Evolutionary conservation across 1,140 invertebrate genomes (phyloP).

Genomic region (Atopsyche davidsoni): DNA sequence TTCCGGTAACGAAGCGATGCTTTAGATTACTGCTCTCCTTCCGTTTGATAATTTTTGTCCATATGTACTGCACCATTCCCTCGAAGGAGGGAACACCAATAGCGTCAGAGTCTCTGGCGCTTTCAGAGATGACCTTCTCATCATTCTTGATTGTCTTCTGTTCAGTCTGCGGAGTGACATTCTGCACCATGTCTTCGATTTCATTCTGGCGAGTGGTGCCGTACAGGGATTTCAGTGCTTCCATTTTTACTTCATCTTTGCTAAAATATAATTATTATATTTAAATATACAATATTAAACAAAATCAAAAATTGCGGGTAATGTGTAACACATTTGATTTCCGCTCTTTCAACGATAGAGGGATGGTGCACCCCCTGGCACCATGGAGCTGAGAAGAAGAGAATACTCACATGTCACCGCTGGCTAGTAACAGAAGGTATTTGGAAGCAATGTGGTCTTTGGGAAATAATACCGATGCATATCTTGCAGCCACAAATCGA

Average conservation of each 20-base stretch:
- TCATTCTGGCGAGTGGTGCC: slow-evolving; percentile 50
- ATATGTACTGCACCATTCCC: slow-evolving; percentile 57
- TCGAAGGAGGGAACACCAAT: slow-evolving; percentile 53
- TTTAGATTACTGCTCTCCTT: slow-evolving; percentile 51
- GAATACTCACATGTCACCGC: slow-evolving; percentile 66
- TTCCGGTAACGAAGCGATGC: slow-evolving; percentile 55
- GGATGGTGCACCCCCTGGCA: too few species aligned
- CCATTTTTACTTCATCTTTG: slow-evolving; percentile 69
- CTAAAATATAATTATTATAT: slow-evolving; percentile 50
- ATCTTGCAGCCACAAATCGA: slow-evolving; percentile 75
- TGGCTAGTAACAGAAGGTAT: slow-evolving; percentile 77
- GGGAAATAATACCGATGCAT: slow-evolving; percentile 75
- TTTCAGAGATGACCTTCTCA: slow-evolving; percentile 26
- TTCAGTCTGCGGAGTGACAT: slow-evolving; percentile 30
- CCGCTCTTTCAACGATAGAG: too few species aligned
- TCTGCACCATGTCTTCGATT: slow-evolving; percentile 46
- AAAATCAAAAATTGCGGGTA: too few species aligned
- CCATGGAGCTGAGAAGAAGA: too few species aligned
- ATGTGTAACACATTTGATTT: too few species aligned
- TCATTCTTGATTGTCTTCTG: slow-evolving; percentile 4
- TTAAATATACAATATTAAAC: too few species aligned
- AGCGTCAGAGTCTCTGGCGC: slow-evolving; percentile 29
- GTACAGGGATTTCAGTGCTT: slow-evolving; percentile 67
- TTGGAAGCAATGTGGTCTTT: slow-evolving; percentile 73
- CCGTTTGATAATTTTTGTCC: slow-evolving; percentile 56